Conservation (phyloP, 2,888 invertebrate genomes). For the Teinopalpus imperialis region DNA sequence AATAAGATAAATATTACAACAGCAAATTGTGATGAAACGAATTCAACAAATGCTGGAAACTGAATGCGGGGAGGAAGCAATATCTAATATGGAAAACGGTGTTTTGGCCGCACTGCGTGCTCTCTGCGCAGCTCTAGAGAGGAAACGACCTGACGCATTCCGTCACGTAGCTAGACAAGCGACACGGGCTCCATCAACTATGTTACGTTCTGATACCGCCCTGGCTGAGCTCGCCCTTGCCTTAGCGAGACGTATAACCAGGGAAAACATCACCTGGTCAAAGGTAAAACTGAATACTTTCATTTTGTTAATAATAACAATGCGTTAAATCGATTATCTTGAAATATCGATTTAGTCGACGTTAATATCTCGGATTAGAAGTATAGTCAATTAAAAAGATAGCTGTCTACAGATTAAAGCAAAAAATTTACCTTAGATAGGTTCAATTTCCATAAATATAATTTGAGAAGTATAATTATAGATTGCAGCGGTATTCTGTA, state of each 20-base stretch:
- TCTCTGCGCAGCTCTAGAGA: conserved; percentile 87
- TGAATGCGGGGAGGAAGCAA: conserved; percentile 77
- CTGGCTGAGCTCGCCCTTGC: conserved; percentile 84
- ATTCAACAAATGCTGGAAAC: conserved; percentile 76
- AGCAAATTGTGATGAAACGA: conserved; percentile 74
- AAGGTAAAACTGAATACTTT: conserved; percentile 73
- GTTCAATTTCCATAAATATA: no score
- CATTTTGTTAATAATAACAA: not conserved
- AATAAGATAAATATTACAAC: no score
- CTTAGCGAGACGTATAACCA: conserved; percentile 87
- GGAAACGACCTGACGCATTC: conserved; percentile 89
- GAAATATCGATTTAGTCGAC: no score
- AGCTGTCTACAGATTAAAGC: no score
- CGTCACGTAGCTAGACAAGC: conserved; percentile 88
- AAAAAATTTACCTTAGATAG: no score
- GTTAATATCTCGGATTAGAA: no score
- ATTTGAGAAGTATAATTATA: no score
- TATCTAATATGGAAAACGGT: conserved; percentile 70
- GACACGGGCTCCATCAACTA: conserved; percentile 81
- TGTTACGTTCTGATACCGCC: conserved; percentile 82
- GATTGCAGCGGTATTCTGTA: conserved; percentile 89
- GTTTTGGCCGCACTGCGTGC: conserved; percentile 67
- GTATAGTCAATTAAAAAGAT: no score
- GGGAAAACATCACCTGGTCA: conserved; percentile 89
- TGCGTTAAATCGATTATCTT: no score